Conservation (phyloP, 2,888 invertebrate species). For the Melanophora roralis region DNA sequence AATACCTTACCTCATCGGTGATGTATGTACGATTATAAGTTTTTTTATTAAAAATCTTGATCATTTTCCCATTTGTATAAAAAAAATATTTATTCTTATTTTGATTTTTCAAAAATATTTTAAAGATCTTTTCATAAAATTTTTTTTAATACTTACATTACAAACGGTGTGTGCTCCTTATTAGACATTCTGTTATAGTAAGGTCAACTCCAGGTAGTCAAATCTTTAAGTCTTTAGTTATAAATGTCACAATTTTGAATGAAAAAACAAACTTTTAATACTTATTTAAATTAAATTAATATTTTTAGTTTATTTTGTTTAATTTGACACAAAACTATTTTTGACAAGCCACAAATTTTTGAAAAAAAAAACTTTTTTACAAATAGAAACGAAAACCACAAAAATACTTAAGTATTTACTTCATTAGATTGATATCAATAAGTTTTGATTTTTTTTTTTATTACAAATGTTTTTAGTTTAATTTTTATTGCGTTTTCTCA, state of each 20-base stretch:
- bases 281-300: slow-evolving; percentile 7
- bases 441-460: background rate
- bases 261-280: slow-evolving; percentile 11
- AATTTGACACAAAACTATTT: background rate
- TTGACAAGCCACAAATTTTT: background rate
- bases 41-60: no score
- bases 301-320: background rate
- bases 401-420: background rate
- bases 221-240: slow-evolving; percentile 10
- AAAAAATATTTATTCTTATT: no score
- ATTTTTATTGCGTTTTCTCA: background rate
- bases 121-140: background rate
- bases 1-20: no score
- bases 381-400: background rate
- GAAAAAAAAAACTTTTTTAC: background rate
- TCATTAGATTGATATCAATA: background rate
- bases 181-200: slow-evolving; percentile 64
- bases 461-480: background rate
- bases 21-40: no score
- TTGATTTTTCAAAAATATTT: background rate
- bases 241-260: background rate
- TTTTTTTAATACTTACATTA: slow-evolving; percentile 68
- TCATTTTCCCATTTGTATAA: no score
- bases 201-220: slow-evolving; percentile 8
- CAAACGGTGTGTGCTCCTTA: slow-evolving; percentile 70